These are phyloP conservation scores for Tetragonisca angustula DNA, from an alignment of 2,888 invertebrate genomes.

Conservation along the genomic window DNA sequence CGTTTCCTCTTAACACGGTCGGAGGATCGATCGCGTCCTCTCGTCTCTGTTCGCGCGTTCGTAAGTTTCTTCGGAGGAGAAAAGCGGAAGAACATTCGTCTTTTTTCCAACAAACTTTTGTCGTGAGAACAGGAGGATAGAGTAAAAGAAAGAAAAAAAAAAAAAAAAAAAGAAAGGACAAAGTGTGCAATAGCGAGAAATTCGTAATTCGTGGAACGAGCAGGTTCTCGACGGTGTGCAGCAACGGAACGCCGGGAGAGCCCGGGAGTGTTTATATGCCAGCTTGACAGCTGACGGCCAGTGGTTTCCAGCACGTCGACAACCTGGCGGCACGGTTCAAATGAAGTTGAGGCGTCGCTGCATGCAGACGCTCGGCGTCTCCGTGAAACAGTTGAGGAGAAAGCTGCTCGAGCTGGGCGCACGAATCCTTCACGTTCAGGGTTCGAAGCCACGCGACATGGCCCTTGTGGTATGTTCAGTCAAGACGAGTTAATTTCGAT, in stretches of 20 bases:
- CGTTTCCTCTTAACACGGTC: conserved; percentile 56
- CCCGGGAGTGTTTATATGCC: conserved; percentile 72
- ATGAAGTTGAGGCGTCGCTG: conserved; percentile 83
- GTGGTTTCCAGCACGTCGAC: conserved; percentile 77
- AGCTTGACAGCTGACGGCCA: conserved; percentile 79
- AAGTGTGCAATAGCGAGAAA: conserved; percentile 43
- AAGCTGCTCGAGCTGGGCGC: conserved; percentile 81
- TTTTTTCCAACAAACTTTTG: no score
- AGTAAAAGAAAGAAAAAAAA: no score
- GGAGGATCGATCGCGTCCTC: conserved; percentile 47
- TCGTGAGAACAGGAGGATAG: no score
- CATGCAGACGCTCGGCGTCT: conserved; percentile 83
- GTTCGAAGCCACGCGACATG: conserved; percentile 81
- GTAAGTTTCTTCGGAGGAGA: no score
- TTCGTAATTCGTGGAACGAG: conserved; percentile 41
- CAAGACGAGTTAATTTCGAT: not conserved
- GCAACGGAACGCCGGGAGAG: conserved; percentile 32
- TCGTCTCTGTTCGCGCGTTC: no score
- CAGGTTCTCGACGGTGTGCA: conserved; percentile 8
- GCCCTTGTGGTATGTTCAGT: conserved; percentile 80
- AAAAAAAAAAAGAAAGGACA: not conserved
- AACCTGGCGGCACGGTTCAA: conserved; percentile 83
- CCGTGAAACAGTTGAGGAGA: conserved; percentile 82
- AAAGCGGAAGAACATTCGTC: no score
- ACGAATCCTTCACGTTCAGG: conserved; percentile 81